Evolutionary conservation across 2,113 vertebrate genomes (phyloP).

Genomic region (Rhodinocichla rosea): DNA sequence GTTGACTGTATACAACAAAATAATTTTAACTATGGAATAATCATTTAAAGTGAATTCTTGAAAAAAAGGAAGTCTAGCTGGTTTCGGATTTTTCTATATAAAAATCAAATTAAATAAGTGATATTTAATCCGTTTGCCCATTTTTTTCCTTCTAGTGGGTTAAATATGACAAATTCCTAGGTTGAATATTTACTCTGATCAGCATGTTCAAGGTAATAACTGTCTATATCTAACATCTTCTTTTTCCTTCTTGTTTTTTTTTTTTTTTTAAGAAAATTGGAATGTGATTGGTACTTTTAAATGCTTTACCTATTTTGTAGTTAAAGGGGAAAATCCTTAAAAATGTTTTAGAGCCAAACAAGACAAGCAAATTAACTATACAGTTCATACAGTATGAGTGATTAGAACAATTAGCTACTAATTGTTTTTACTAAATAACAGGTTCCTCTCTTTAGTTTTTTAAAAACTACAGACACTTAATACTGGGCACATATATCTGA

Average conservation of each 20-base stretch:
- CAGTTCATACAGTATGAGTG: constrained; percentile 17
- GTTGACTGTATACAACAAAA: neutral
- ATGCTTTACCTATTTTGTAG: constrained; percentile 53
- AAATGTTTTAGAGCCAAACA: neutral
- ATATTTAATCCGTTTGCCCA: neutral
- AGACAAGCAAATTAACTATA: constrained; percentile 22
- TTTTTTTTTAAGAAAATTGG: constrained; percentile 39
- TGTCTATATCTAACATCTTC: constrained; percentile 21
- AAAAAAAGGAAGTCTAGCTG: neutral
- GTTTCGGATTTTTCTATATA: neutral
- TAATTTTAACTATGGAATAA: neutral
- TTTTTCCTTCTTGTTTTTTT: constrained; percentile 33
- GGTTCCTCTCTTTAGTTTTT: neutral
- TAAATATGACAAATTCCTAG: neutral
- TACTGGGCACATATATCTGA: neutral
- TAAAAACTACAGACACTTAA: neutral
- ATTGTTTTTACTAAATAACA: constrained; percentile 22
- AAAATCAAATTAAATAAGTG: neutral
- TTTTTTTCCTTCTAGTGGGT: constrained; percentile 16
- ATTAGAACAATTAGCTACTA: constrained; percentile 33
- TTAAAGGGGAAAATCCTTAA: neutral
- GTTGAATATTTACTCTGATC: neutral
- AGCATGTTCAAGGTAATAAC: constrained; percentile 10
- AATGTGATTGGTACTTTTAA: constrained; percentile 38
- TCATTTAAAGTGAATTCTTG: neutral